A percentile compares a stretch with the other conserved stretches of the same genome.
Evolutionary conservation across 2,797 vertebrate species (phyloP).

Genomic region (Huso huso): DNA sequence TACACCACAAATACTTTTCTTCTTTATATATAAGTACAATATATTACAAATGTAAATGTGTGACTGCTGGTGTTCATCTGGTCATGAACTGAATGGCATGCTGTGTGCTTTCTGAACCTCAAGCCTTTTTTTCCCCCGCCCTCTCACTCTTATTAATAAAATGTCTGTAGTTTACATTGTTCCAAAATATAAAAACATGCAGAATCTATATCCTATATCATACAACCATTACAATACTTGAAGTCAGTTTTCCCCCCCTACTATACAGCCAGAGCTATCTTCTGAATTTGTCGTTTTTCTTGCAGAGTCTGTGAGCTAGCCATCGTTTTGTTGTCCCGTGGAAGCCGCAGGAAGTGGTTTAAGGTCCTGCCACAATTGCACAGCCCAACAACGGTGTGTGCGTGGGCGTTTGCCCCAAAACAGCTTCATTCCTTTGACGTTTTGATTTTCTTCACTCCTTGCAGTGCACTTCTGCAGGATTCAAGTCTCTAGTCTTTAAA

Average conservation of each 20-base stretch:
- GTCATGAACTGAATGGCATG: conserved; percentile 49
- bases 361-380: conserved; percentile 13
- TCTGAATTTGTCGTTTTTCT: conserved; percentile 25
- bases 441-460: conserved; percentile 18
- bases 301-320: conserved; percentile 18
- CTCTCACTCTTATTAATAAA: conserved; percentile 36
- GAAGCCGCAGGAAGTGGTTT: conserved; percentile 15
- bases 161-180: conserved; percentile 41
- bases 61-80: conserved; percentile 63
- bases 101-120: conserved; percentile 40
- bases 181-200: conserved; percentile 55
- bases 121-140: conserved; percentile 20
- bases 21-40: conserved; percentile 43
- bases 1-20: conserved; percentile 49
- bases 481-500: conserved; percentile 15
- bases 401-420: conserved; percentile 28
- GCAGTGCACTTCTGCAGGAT: conserved; percentile 19
- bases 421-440: background rate
- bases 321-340: conserved; percentile 22
- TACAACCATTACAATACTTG: conserved; percentile 46
- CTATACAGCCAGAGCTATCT: conserved; percentile 40
- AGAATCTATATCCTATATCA: conserved; percentile 54
- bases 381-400: conserved; percentile 28
- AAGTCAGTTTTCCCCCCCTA: conserved; percentile 32
- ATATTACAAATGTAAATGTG: conserved; percentile 49